Conservation (phyloP, 2,888 invertebrate species). For the Lithophane ornitopus region DNA sequence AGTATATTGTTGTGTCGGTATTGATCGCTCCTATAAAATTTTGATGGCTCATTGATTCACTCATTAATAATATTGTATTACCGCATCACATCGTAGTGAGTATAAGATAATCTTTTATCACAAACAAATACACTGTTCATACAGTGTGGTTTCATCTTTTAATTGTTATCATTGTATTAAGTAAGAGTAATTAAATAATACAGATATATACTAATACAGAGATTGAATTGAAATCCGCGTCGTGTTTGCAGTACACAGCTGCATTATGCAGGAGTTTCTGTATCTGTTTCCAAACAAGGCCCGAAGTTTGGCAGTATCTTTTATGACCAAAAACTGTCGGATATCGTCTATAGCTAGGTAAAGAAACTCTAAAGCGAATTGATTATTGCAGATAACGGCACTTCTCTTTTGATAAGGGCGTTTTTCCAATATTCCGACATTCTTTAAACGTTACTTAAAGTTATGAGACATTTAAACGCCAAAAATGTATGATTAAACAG, state of each 20-base stretch:
- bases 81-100: conserved; percentile 4
- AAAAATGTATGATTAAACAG: no score
- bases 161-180: conserved; percentile 23
- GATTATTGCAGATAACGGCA: no score
- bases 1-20: conserved; percentile 28
- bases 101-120: conserved; percentile 27
- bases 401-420: no score
- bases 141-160: conserved; percentile 20
- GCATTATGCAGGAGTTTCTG: neutral
- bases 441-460: no score
- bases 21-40: conserved; percentile 12
- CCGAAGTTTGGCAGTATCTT: neutral
- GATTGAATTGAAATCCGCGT: conserved; percentile 18
- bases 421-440: no score
- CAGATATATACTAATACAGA: neutral
- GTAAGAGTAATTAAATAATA: conserved; percentile 27
- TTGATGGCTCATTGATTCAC: conserved; percentile 47
- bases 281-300: neutral
- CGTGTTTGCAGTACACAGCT: neutral
- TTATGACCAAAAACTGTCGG: neutral
- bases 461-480: no score
- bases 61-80: conserved; percentile 26
- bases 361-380: no score
- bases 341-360: neutral
- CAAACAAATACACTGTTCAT: conserved; percentile 18